phyloP scores from a whole-genome alignment of 2,113 vertebrate species.

The Labrus mixtus region DNA sequence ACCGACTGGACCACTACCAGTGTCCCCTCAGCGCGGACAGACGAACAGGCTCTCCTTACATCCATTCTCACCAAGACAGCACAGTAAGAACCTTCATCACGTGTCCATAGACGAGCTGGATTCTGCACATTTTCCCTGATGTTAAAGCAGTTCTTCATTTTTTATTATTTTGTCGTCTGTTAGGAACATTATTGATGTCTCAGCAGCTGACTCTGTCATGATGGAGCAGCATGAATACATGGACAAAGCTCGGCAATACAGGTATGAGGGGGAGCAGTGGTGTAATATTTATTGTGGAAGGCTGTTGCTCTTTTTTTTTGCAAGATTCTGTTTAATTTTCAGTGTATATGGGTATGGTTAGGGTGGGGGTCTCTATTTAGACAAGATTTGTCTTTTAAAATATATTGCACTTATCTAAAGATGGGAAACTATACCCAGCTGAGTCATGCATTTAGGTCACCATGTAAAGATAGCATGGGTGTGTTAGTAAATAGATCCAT shows the following conservation, averaged over 20 bases:
- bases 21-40: conserved; percentile 88
- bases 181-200: conserved; percentile 98
- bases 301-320: background rate
- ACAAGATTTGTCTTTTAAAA: background rate
- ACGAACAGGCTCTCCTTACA: conserved; percentile 94
- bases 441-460: background rate
- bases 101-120: background rate
- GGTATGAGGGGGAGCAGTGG: conserved; percentile 74
- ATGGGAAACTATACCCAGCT: background rate
- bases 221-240: conserved; percentile 99
- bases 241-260: conserved; percentile 97
- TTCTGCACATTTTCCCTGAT: background rate
- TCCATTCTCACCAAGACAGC: conserved; percentile 94
- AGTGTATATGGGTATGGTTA: background rate
- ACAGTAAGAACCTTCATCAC: conserved; percentile 82
- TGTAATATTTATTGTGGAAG: background rate
- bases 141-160: background rate
- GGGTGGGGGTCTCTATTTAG: background rate
- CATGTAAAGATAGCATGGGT: background rate
- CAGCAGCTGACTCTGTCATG: conserved; percentile 94
- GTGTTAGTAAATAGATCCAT: background rate
- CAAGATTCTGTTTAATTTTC: background rate
- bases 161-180: conserved; percentile 13
- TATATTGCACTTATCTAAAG: background rate
- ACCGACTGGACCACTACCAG: conserved; percentile 87